phyloP scores from a whole-genome alignment of 2,888 invertebrate species.

The Xanthia togata region DNA sequence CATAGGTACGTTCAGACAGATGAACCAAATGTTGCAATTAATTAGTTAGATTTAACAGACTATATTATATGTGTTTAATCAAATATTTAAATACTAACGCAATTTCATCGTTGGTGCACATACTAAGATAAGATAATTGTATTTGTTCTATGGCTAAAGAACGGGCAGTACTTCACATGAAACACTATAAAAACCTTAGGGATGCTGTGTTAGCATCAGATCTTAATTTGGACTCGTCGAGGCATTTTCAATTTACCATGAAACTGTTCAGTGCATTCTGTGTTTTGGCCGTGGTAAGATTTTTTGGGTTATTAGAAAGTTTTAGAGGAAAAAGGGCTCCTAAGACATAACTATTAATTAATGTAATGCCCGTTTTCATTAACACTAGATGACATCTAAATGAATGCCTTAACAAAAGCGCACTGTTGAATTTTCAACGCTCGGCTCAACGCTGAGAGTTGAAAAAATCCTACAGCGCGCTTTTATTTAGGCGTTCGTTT shows the following conservation, averaged over 20 bases:
- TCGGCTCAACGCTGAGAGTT: neutral
- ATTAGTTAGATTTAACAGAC: conserved; percentile 30
- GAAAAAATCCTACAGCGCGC: no score
- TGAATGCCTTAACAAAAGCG: neutral
- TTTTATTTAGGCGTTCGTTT: no score
- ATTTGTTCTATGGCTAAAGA: conserved; percentile 69
- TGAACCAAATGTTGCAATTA: conserved; percentile 37
- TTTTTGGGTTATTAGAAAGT: neutral
- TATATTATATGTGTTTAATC: conserved; percentile 29
- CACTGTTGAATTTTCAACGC: neutral
- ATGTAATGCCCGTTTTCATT: neutral
- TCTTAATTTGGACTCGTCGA: conserved; percentile 27
- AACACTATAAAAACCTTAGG: conserved; percentile 79
- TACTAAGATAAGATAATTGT: conserved; percentile 75
- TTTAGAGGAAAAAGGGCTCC: neutral
- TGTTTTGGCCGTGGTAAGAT: conserved; percentile 73
- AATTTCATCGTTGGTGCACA: conserved; percentile 44
- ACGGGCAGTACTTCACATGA: conserved; percentile 70
- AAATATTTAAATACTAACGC: conserved; percentile 57
- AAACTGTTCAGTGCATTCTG: conserved; percentile 66
- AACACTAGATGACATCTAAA: neutral
- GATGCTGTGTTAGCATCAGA: conserved; percentile 57
- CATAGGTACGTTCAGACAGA: neutral
- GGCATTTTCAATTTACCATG: conserved; percentile 69
- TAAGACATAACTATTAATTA: neutral